Conservation (phyloP, 2,888 invertebrate species). For the Drepanosiphum platanoidis region DNA sequence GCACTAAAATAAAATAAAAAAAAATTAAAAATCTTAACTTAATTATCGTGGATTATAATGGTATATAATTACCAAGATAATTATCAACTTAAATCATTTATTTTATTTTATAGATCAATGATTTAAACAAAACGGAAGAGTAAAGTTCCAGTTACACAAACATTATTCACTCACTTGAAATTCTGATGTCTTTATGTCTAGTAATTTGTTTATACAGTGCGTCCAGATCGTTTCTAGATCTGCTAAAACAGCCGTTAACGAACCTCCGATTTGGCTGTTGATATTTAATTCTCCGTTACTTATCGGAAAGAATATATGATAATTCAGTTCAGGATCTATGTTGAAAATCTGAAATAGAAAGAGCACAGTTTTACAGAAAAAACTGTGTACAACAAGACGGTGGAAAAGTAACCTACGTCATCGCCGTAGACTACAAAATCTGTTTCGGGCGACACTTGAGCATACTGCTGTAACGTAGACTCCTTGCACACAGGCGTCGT, state of each 20-base stretch:
- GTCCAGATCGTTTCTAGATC: constrained; percentile 92
- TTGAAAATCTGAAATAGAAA: constrained; percentile 71
- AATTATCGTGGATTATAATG: no score
- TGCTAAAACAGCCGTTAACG: constrained; percentile 82
- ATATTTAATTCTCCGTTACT: constrained; percentile 87
- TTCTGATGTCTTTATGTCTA: constrained; percentile 76
- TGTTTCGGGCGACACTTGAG: constrained; percentile 66
- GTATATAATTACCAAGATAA: no score
- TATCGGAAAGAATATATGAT: constrained; percentile 91
- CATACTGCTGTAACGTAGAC: background rate
- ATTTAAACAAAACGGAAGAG: no score
- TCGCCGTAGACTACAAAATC: constrained; percentile 79
- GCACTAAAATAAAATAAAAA: no score
- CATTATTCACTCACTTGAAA: constrained; percentile 67
- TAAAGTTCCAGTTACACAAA: background rate
- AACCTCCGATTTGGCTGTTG: constrained; percentile 85
- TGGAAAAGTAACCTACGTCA: constrained; percentile 69
- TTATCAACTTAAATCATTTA: no score
- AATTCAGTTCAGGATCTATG: constrained; percentile 76
- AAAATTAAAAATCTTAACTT: no score
- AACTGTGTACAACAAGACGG: constrained; percentile 12
- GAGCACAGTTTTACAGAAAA: constrained; percentile 29
- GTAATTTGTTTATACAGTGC: constrained; percentile 78
- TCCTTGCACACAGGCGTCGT: background rate
- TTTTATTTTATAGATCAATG: no score